Base-by-base conservation (phyloP, 2,888 invertebrate genomes). In the Phytoseiulus persimilis region DNA sequence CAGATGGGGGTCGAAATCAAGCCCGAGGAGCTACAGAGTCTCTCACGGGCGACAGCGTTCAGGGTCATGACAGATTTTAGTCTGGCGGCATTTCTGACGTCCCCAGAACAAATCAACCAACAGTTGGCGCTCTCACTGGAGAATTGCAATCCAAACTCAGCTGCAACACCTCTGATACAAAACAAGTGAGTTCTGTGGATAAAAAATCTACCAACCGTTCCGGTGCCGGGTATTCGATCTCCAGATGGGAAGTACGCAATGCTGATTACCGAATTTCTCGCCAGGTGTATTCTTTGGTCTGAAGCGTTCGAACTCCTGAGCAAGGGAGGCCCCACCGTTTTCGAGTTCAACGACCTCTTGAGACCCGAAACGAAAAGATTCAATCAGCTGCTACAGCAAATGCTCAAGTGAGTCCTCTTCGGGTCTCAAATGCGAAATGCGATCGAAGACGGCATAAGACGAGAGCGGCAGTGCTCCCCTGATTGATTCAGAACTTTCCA, bases 321-420 rank as follows among this genome's bases (percentile, higher is more conserved):
- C 32, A 87, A 87, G 23, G 45, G 65, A 28, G 65, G 87, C 31
- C 31, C 87, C 28, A 45, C 39, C 0, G 23, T 28, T 33, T 87
- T 87, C 87, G 45, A 33, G 14, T 32, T 87, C 39, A 32, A 39
- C 28, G 87, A 87, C 14, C 11, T 87, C 33, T 31, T 87, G 28
- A 87, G 31, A 33, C 87, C 87, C 32, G 87, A 87, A 28, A 1
- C 87, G n/a, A 87, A 87, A 33, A 87, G 33, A 31, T 87, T 87
- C 87, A 45, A 87, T 28, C 32, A 87, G 33, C 28, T 87, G 32
- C 39, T 87, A 2, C 87, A 87, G 33, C 87, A 87, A 45, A 87
- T 87, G 87, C 87, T 87, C 33, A 87, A n/a, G 87, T 87, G n/a
- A 32, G 87, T 31, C 6, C 5, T 28, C 1, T 65, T 65, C 9